Base-by-base conservation (phyloP, 2,113 vertebrate genomes). In the Mirounga angustirostris region DNA sequence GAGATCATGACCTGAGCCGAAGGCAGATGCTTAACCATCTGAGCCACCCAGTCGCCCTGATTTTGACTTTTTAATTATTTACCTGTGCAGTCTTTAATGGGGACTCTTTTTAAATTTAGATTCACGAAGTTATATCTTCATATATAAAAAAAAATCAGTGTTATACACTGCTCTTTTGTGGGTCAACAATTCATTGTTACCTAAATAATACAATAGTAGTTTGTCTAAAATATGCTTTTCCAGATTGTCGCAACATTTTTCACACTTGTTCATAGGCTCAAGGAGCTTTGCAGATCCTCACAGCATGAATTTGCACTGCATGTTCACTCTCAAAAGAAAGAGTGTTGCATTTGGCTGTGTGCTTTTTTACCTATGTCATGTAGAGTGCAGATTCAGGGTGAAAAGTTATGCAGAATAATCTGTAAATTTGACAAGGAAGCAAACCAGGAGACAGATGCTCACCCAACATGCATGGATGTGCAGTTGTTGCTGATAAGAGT, bases 361-460 rank as follows among this genome's bases (percentile, higher is more conserved):
- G 85, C 91, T 89, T 98, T 98, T 96, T 97, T 99, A 99, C 99
- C 98, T 99, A 97, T 98, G 97, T 98, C 97, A 83, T 97, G 97
- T 94, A 97, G 96, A 96, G 95, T 97, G 94, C 96, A 98, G 98
- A 97, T 96, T 98, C 92, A 97, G 98, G 98, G 99, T 98, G 99
- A 99, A 98, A 99, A 99, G 98, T 99, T 99, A 99, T 99, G 98
- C 98, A 98, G 98, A 98, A 98, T 98, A 98, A 98, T 98, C 98
- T 98, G 98, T 98, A 99, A 98, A 98, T 98, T 98, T 99, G 98
- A 98, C 98, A 98, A 97, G 97, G 96, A 98, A 98, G 96, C 97
- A 98, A 98, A 98, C 95, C 97, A 98, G 91, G 92, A 99, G 95
- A 97, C 98, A 99, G 98, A 98, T 98, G 97, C 97, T 98, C 97